phyloP scores from a whole-genome alignment of 2,113 vertebrate genomes.

The Taurulus bubalis region DNA sequence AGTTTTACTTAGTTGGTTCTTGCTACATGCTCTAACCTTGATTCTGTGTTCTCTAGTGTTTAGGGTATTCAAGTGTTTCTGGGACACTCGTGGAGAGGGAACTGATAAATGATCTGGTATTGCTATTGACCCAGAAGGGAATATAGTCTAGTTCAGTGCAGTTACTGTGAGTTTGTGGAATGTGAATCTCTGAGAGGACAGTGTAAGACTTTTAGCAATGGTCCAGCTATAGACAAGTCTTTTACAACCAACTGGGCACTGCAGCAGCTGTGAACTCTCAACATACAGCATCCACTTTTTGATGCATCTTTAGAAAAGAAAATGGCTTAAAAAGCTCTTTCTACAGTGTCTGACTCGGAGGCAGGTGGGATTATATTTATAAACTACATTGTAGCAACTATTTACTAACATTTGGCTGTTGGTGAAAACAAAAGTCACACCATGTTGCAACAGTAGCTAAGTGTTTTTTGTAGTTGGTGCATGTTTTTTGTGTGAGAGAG shows the following conservation, averaged over 20 bases:
- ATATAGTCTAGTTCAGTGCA: constrained; percentile 55
- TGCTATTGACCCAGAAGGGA: constrained; percentile 75
- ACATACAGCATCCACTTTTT: neutral
- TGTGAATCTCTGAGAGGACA: constrained; percentile 43
- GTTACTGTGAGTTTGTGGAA: constrained; percentile 52
- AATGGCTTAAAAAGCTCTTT: neutral
- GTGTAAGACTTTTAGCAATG: constrained; percentile 39
- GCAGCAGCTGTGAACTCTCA: constrained; percentile 24
- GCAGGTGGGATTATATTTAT: constrained; percentile 10
- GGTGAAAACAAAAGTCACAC: constrained; percentile 1
- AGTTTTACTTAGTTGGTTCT: constrained; percentile 69
- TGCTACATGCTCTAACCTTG: constrained; percentile 64
- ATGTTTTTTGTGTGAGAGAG: constrained; percentile 24
- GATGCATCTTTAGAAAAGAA: neutral
- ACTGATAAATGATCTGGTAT: constrained; percentile 77
- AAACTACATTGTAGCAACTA: neutral
- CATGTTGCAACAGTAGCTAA: neutral
- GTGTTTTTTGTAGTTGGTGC: constrained; percentile 16
- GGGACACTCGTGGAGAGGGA: constrained; percentile 67
- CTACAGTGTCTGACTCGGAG: neutral
- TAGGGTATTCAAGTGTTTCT: constrained; percentile 71
- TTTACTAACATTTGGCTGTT: constrained; percentile 18
- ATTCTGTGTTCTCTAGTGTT: constrained; percentile 56
- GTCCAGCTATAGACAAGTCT: constrained; percentile 33
- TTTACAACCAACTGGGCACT: constrained; percentile 35